Conservation (phyloP, 2,113 vertebrate genomes). For the Lamprologus lemairii region DNA sequence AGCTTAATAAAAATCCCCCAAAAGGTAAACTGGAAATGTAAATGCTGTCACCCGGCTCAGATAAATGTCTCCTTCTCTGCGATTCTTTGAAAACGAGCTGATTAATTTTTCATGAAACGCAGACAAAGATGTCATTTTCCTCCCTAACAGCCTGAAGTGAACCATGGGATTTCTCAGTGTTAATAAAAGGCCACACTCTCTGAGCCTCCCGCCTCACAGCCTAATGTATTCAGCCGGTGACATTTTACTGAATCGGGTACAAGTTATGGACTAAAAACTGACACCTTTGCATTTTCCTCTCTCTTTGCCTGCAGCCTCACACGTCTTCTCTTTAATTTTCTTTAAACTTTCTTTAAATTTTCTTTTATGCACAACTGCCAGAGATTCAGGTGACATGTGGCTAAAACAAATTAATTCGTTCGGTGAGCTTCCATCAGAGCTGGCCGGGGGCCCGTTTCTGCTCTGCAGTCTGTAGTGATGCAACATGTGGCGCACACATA, state of each 20-base stretch:
- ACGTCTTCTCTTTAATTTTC: not conserved
- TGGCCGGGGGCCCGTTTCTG: rapidly evolving
- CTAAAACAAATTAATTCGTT: rapidly evolving
- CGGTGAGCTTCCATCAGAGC: not conserved
- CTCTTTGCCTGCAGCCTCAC: not conserved
- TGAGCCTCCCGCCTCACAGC: not conserved
- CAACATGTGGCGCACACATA: rapidly evolving
- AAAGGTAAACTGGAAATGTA: not conserved
- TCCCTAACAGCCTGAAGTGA: not conserved
- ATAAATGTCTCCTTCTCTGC: not conserved
- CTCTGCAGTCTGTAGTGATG: not conserved
- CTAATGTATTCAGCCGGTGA: not conserved
- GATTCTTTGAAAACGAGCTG: not conserved
- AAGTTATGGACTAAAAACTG: not conserved
- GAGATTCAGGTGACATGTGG: not conserved
- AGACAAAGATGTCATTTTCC: not conserved
- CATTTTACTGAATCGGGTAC: not conserved
- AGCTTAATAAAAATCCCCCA: not conserved
- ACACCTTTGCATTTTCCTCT: not conserved
- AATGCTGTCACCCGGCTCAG: not conserved
- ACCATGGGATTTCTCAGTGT: not conserved
- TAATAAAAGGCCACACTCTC: not conserved
- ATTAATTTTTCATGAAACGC: not conserved
- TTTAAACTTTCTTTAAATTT: not conserved
- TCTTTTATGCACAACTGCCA: not conserved